phyloP scores from a whole-genome alignment of 2,113 vertebrate species.

The Anoplopoma fimbria region DNA sequence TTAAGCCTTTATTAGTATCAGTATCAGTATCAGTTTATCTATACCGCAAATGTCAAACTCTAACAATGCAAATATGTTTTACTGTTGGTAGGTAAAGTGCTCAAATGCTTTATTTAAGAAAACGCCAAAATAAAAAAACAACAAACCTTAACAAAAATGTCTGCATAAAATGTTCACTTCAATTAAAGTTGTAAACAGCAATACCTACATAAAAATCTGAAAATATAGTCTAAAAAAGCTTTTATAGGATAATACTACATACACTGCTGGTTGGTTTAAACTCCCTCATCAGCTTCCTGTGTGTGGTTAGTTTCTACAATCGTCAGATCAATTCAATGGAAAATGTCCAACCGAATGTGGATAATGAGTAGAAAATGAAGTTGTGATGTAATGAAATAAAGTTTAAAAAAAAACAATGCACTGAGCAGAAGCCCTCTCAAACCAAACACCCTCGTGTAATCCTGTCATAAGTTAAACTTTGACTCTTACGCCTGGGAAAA shows the following conservation, averaged over 20 bases:
- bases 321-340: neutral
- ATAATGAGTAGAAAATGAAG: neutral
- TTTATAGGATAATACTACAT: too few relatives aligned
- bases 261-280: too few relatives aligned
- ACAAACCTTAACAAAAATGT: neutral
- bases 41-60: neutral
- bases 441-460: neutral
- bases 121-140: neutral
- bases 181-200: neutral
- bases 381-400: neutral
- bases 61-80: neutral
- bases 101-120: neutral
- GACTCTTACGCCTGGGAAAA: conserved; percentile 10
- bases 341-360: too few relatives aligned
- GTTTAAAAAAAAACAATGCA: neutral
- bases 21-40: neutral
- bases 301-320: neutral
- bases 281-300: neutral
- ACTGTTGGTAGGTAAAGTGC: too few relatives aligned
- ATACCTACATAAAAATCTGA: neutral
- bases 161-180: neutral
- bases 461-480: neutral
- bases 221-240: too few relatives aligned
- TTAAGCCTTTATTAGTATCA: too few relatives aligned
- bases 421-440: neutral